Conservation (phyloP, 2,113 vertebrate genomes). For the Arenaria interpres region DNA sequence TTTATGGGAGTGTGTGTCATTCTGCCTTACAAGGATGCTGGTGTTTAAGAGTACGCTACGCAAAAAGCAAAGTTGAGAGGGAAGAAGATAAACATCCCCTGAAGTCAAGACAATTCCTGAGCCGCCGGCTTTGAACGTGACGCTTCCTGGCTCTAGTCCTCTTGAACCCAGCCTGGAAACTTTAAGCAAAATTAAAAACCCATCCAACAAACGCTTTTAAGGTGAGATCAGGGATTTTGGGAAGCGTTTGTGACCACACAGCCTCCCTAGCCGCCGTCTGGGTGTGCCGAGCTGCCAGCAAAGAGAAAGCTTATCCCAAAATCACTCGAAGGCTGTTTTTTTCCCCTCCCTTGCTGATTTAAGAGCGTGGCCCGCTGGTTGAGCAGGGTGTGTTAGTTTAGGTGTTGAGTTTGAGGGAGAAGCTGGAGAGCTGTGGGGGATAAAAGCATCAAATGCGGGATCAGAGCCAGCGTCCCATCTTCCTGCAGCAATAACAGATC, state of each 20-base stretch:
- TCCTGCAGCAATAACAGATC: neutral
- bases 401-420: neutral
- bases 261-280: neutral
- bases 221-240: neutral
- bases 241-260: neutral
- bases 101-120: neutral
- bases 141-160: neutral
- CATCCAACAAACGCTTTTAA: rapidly evolving
- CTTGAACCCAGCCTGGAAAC: neutral
- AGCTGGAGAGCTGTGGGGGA: neutral
- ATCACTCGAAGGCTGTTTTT: neutral
- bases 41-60: neutral
- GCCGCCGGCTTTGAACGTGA: neutral
- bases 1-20: neutral
- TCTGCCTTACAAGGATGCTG: neutral
- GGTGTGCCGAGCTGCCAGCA: neutral
- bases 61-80: neutral
- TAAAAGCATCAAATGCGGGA: neutral
- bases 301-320: neutral
- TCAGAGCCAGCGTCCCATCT: neutral
- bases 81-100: neutral
- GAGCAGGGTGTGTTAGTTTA: neutral
- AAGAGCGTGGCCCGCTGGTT: neutral
- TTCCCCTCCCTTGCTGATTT: neutral
- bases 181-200: neutral